Conservation (phyloP, 2,797 vertebrate genomes). For the Brotula barbata region DNA sequence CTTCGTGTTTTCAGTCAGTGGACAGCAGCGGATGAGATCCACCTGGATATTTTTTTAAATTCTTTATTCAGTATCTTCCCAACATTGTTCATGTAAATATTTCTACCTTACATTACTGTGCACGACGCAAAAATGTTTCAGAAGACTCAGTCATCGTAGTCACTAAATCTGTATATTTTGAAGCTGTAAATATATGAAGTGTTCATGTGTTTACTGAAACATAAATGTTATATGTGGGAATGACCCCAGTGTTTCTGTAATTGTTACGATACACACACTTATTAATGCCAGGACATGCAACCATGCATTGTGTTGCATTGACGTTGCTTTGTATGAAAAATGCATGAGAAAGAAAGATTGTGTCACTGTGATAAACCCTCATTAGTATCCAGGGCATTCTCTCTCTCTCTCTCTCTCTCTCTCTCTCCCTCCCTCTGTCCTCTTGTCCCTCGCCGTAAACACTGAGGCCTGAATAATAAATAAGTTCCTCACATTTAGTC, state of each 20-base stretch:
- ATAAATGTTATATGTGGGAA: too few species aligned
- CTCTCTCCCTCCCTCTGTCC: too few species aligned
- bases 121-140: slow-evolving; percentile 11
- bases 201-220: too few species aligned
- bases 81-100: background rate
- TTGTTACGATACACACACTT: slow-evolving; percentile 19
- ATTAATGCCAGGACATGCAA: slow-evolving; percentile 42
- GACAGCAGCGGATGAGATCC: too few species aligned
- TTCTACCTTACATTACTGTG: background rate
- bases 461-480: slow-evolving; percentile 71
- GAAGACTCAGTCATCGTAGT: background rate
- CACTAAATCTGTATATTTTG: background rate
- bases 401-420: slow-evolving; percentile 18
- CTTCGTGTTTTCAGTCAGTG: too few species aligned
- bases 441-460: slow-evolving; percentile 55
- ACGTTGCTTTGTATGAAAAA: slow-evolving; percentile 66
- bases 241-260: too few species aligned
- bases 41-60: too few species aligned
- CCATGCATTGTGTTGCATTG: too few species aligned
- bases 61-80: too few species aligned
- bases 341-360: slow-evolving; percentile 62
- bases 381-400: slow-evolving; percentile 55
- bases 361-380: slow-evolving; percentile 57
- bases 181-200: slow-evolving; percentile 13
- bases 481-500: slow-evolving; percentile 53